Evolutionary conservation across 2,113 vertebrate genomes (phyloP), one percentile per base, ranked within the genome.

Genomic region (Pithys albifrons): DNA sequence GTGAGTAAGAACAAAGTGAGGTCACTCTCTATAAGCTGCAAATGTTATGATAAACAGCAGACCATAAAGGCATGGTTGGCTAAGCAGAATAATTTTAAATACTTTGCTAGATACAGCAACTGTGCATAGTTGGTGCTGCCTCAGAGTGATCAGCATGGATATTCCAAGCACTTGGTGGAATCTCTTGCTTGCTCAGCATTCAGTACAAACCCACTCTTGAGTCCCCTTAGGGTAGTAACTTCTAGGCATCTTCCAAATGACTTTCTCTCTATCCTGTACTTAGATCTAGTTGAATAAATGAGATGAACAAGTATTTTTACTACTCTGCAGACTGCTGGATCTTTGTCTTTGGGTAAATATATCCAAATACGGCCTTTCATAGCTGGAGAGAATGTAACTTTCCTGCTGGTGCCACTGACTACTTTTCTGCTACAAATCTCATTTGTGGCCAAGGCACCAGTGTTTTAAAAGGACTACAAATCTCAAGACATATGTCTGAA

Each of bases 1-100:
- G 58, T 85, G 25, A 96, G n/a, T 73, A 89, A 92, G 52, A 76
- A 46, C 28, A 72, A 85, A 88, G 39, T 39, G 75, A 96, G 54
- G n/a, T 59, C 46, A 49, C 13, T 27, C 25, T 39, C 27, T 54
- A 35, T 23, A 45, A 70, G 59, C 51, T 64, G 45, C 19, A 45
- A 69, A 25, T 66, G n/a, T 74, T 82, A 54, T 31, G 64, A 88
- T 17, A 80, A 85, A 82, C 58, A 83, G 55, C 46, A 89, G 70
- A 84, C 57, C 72, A 71, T 19, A 85, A 95, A 91, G 24, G 29
- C 29, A 48, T 66, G 74, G 51, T 10, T 89, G 89, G 67, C 45
- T 82, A 74, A 94, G 46, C 48, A 91, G 82, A 65, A 91, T 51
- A 23, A 55, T 67, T 75, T 65, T 10, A n/a, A 74, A 80, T 20